phyloP scores from a whole-genome alignment of 1,140 invertebrate species.

The Aphis gossypii region DNA sequence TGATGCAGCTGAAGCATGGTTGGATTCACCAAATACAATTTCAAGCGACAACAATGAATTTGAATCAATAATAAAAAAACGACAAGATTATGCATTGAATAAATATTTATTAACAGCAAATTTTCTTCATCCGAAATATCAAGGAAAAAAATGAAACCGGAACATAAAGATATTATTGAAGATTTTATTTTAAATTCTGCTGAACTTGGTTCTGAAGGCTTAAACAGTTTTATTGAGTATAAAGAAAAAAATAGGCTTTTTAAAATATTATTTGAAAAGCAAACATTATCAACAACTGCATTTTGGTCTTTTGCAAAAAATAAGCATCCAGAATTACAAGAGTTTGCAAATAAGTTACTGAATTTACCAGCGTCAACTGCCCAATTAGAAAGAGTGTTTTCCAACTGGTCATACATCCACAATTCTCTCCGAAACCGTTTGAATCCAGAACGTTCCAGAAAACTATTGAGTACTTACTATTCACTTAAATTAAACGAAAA shows the following conservation, averaged over 20 bases:
- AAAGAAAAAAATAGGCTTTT: too few species aligned
- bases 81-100: constrained; percentile 41
- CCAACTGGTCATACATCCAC: not conserved
- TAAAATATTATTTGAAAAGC: too few species aligned
- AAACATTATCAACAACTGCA: constrained; percentile 21
- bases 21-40: constrained; percentile 22
- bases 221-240: too few species aligned
- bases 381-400: constrained; percentile 30
- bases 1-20: constrained; percentile 11
- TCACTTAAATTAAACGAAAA: not conserved
- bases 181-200: too few species aligned
- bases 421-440: too few species aligned
- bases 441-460: too few species aligned
- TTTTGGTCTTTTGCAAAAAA: constrained; percentile 38
- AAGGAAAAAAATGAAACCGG: constrained; percentile 22
- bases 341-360: not conserved
- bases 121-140: constrained; percentile 31
- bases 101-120: constrained; percentile 32
- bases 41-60: not conserved
- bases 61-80: constrained; percentile 2
- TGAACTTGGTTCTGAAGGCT: too few species aligned
- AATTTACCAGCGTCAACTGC: constrained; percentile 22
- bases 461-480: not conserved
- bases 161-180: too few species aligned
- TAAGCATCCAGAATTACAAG: constrained; percentile 13